Conservation (phyloP, 1,140 invertebrate genomes). For the Mycetomoellerius zeteki region DNA sequence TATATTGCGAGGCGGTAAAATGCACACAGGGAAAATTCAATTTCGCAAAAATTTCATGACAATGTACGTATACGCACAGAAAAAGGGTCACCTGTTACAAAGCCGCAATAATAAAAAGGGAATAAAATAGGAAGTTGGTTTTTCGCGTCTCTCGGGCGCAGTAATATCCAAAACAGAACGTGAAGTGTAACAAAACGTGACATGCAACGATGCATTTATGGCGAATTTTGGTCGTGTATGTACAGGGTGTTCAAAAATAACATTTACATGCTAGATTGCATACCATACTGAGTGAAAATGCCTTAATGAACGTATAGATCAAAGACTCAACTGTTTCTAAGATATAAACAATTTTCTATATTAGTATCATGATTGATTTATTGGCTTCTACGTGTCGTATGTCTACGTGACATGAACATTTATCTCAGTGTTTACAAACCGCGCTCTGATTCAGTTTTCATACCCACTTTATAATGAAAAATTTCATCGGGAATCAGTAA, state of each 20-base stretch:
- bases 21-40: neutral
- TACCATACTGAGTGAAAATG: no score
- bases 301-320: no score
- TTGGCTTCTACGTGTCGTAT: no score
- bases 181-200: neutral
- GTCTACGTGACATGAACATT: no score
- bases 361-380: no score
- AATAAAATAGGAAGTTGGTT: slow-evolving; percentile 1
- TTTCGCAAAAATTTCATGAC: slow-evolving; percentile 20
- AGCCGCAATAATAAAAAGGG: slow-evolving; percentile 21
- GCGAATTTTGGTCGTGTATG: neutral
- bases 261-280: no score
- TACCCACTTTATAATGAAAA: no score
- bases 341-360: no score
- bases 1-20: slow-evolving; percentile 2
- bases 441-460: no score
- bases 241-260: neutral
- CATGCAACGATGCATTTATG: neutral
- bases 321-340: no score
- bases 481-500: no score
- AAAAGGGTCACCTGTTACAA: slow-evolving; percentile 1
- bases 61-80: neutral
- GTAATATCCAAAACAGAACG: neutral
- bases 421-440: no score
- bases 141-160: neutral